Base-by-base conservation (phyloP, 2,888 invertebrate genomes). In the Scelioninae gen. 2 region DNA sequence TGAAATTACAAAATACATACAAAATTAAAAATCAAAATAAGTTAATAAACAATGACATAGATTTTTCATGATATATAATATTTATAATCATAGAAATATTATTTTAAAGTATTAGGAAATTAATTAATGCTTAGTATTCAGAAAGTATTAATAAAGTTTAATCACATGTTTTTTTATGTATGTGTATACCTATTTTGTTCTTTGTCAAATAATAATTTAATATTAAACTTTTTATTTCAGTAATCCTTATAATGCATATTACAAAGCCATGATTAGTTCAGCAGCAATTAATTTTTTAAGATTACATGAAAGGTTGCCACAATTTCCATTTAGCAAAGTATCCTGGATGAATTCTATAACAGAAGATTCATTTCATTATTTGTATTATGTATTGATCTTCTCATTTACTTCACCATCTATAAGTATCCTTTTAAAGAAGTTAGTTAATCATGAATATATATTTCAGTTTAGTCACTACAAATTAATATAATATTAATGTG, bases 331-430 rank as follows among this genome's bases (percentile, higher is more conserved):
- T 63, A 94, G 91, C 28, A 89, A 94, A 74, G 94, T 95, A 85
- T 98, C 97, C 87, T 87, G 98, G 71, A 90, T 91, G 5, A 87
- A 90, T 53, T 88, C 98, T 78, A 89, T 96, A 80, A 86, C 93
- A 18, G 98, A 99, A 87, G 96, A 96, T 87, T 96, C 97, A 80
- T 97, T 96, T 75, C 99, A 99, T 86, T 99, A 99, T 84, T 89
- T 99, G 77, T 92, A 98, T 88, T 99, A 94, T 87, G 96, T 97
- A 45, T 88, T 97, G 79, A 95, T 98, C 83, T 99, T 99, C 87
- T 90, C 98, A 82, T 96, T 94, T 86, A 93, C 94, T 31, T 89
- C 93, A 65, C 97, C 98, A 19, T 92, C 96, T 57, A 92, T 96
- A 77, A 89, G 96, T 96, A 94, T 92, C 92, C 92, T 92, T 93